Evolutionary conservation across 2,113 vertebrate genomes (phyloP), one percentile per base, ranked within the genome.

Genomic region (Protobothrops flavoviridis): DNA sequence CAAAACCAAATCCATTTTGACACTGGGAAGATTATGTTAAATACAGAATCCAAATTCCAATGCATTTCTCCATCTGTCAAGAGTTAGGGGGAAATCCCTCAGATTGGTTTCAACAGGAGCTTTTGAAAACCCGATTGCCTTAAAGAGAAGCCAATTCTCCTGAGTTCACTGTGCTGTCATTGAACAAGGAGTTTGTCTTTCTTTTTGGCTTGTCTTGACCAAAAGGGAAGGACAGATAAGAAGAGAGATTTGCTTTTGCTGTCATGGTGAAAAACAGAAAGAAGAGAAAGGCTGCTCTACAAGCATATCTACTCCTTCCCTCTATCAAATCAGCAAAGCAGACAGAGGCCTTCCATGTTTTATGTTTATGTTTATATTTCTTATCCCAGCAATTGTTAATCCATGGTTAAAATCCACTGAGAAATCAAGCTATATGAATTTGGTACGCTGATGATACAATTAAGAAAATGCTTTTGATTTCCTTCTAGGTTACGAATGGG

Each of bases 1-100:
- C 74, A 55, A 81, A 81, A 21, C 11, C n/a, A 91, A 81, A 61
- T 55, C 61, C 33, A 85, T 85, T 55, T 55, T 91, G 33, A 85
- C 50, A 81, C 90, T 91, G 33, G 33, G 48, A 53, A 85, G 90
- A 45, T 55, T 91, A 85, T 91, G 69, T 74, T 64, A 91, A 33
- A 21, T 39, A 50, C 48, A 26, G 24, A 87, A 45, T 87, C 50
- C 52, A 55, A 55, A 43, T 26, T 85, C 50, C 33, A 26, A 39
- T 3, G 26, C 20, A 91, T 53, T 74, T n/a, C 48, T 74, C 48
- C 52, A 33, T 52, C 90, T 57, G 53, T 17, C 33, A 59, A 17
- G 88, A 43, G 87, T 50, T 88, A 53, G 87, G 26, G 50, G 15
- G 10, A 88, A n/a, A 88, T 88, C 50, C 29, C 52, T 89, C n/a